Percentiles rank a stretch among this genome's conserved stretches.
Conservation (phyloP, 2,888 invertebrate genomes). For the Lamellibrachia satsuma region DNA sequence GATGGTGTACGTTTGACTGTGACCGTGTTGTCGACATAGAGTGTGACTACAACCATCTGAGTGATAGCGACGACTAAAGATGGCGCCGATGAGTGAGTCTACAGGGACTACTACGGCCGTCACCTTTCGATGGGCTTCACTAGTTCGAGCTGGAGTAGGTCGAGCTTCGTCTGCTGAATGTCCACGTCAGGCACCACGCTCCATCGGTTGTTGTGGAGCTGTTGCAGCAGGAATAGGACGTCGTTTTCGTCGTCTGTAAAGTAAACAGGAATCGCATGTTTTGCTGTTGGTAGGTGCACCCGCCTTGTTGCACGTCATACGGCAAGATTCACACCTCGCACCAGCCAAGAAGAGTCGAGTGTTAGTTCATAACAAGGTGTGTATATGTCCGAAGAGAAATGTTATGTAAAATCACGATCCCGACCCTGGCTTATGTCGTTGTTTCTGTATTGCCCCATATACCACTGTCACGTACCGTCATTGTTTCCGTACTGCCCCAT, state of each 20-base stretch:
- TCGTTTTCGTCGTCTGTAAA: constrained; percentile 59
- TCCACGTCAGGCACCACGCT: constrained; percentile 25
- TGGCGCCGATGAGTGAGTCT: neutral
- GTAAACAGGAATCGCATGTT: neutral
- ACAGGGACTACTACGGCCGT: neutral
- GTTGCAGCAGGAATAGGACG: constrained; percentile 47
- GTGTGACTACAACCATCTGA: neutral
- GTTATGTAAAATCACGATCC: no score
- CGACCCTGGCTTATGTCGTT: no score
- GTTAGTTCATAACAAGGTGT: no score
- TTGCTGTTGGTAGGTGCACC: neutral
- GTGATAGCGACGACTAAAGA: neutral
- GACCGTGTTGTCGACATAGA: no score
- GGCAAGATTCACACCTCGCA: no score
- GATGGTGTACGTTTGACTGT: no score
- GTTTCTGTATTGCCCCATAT: no score
- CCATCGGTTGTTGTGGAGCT: constrained; percentile 39
- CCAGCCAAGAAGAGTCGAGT: no score
- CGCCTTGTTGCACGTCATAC: neutral
- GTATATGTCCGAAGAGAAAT: no score
- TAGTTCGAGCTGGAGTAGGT: constrained; percentile 54
- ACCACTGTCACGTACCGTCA: no score
- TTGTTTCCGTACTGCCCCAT: no score
- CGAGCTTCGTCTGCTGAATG: constrained; percentile 47
- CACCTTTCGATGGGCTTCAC: constrained; percentile 52